Evolutionary conservation across 2,888 invertebrate genomes (phyloP).

Genomic region (Amitus sp.): DNA sequence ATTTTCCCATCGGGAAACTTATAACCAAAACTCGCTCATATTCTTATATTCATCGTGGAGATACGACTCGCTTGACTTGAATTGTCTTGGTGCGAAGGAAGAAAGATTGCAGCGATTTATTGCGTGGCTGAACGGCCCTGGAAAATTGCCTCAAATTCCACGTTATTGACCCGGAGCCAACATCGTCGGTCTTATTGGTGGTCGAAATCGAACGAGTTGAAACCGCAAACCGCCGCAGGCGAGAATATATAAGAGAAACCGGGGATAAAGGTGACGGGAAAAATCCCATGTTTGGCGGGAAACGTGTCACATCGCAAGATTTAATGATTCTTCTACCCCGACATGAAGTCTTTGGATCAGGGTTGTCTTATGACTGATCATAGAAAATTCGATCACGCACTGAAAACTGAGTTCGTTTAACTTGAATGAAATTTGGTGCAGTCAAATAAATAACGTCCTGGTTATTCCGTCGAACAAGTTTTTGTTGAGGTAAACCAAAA

Average conservation of each 20-base stretch:
- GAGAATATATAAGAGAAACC: slow-evolving; percentile 15
- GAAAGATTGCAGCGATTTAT: slow-evolving; percentile 24
- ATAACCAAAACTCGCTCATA: slow-evolving; percentile 11
- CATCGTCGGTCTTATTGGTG: slow-evolving; percentile 24
- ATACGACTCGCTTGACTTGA: slow-evolving; percentile 9
- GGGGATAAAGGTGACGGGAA: not conserved
- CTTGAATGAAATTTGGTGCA: no score
- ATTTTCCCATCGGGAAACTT: slow-evolving; percentile 2
- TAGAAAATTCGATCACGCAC: no score
- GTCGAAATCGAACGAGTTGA: slow-evolving; percentile 16
- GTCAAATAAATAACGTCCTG: no score
- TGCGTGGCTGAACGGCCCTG: slow-evolving; percentile 20
- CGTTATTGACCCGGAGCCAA: slow-evolving; percentile 28
- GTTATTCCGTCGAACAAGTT: no score
- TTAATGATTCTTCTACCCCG: not conserved
- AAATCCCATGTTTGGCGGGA: not conserved
- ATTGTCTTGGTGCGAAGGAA: slow-evolving; percentile 11
- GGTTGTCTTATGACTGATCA: no score
- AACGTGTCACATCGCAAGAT: no score
- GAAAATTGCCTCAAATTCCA: slow-evolving; percentile 27
- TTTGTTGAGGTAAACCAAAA: no score
- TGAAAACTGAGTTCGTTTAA: no score
- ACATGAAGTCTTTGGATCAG: no score
- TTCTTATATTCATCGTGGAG: slow-evolving; percentile 1
- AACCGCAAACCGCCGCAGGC: slow-evolving; percentile 2